Percentiles rank a stretch among this genome's conserved stretches.
Conservation (phyloP, 2,888 invertebrate genomes). For the Melitaea athalia region DNA sequence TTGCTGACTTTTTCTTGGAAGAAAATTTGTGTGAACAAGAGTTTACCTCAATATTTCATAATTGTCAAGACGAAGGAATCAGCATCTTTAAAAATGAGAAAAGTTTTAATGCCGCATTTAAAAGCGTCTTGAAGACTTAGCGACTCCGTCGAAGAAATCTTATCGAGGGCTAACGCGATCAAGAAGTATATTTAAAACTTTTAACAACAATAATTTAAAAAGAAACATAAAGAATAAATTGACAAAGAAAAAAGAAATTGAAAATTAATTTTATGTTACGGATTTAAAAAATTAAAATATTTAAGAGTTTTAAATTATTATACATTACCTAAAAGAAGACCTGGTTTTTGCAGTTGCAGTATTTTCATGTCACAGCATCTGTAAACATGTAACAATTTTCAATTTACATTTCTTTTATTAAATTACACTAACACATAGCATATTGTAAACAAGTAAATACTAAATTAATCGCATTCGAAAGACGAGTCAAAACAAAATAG, state of each 20-base stretch:
- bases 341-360: constrained; percentile 13
- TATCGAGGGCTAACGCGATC: constrained; percentile 33
- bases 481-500: constrained; percentile 66
- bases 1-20: background rate
- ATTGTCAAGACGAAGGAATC: background rate
- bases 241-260: too few relatives aligned
- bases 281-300: background rate
- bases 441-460: constrained; percentile 15
- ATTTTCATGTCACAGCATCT: constrained; percentile 46
- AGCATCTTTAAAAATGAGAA: constrained; percentile 42
- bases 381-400: constrained; percentile 47
- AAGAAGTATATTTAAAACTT: constrained; percentile 17
- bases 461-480: constrained; percentile 47
- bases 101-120: constrained; percentile 45
- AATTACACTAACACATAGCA: constrained; percentile 7
- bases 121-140: constrained; percentile 22
- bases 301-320: constrained; percentile 30
- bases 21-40: background rate
- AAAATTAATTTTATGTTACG: background rate
- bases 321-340: constrained; percentile 54
- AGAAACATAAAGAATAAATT: constrained; percentile 21
- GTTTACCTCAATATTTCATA: background rate
- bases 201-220: constrained; percentile 20
- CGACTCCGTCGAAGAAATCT: constrained; percentile 25
- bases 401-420: background rate